Conservation (phyloP, 2,113 vertebrate species). For the Falco punctatus region DNA sequence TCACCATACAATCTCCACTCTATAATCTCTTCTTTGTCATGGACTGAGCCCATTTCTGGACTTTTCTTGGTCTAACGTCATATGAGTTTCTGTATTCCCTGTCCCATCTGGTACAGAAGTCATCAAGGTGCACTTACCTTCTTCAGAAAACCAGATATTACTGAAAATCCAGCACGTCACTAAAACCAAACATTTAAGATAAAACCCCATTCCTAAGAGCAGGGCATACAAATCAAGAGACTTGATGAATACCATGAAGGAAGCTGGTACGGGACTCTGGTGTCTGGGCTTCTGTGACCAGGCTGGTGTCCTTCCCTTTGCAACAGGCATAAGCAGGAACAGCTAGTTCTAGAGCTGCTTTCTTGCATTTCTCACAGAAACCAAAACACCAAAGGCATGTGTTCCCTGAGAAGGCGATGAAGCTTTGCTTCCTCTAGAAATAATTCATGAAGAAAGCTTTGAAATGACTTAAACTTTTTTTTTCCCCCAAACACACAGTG, state of each 20-base stretch:
- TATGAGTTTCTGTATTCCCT: not conserved
- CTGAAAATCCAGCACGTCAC: not conserved
- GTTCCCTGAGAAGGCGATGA: not conserved
- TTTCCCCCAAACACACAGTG: not conserved
- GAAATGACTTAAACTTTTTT: not conserved
- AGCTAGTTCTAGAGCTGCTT: not conserved
- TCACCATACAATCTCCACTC: not conserved
- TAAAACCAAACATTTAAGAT: not conserved
- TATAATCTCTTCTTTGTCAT: not conserved
- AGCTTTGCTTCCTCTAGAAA: not conserved
- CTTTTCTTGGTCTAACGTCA: not conserved
- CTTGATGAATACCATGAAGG: fast-evolving
- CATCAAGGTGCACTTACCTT: not conserved
- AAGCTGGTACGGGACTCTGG: not conserved
- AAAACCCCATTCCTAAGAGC: not conserved
- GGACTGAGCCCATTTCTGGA: not conserved
- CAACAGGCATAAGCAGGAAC: not conserved
- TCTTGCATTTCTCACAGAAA: not conserved
- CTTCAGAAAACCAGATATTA: not conserved
- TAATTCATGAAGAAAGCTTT: not conserved
- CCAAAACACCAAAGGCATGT: not conserved
- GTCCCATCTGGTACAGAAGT: not conserved
- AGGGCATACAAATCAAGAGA: not conserved
- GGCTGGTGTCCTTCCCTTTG: conserved; percentile 21
- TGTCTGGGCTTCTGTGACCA: not conserved